Evolutionary conservation across 1,140 invertebrate species (phyloP).

Genomic region (honey bee (Apis mellifera)): DNA sequence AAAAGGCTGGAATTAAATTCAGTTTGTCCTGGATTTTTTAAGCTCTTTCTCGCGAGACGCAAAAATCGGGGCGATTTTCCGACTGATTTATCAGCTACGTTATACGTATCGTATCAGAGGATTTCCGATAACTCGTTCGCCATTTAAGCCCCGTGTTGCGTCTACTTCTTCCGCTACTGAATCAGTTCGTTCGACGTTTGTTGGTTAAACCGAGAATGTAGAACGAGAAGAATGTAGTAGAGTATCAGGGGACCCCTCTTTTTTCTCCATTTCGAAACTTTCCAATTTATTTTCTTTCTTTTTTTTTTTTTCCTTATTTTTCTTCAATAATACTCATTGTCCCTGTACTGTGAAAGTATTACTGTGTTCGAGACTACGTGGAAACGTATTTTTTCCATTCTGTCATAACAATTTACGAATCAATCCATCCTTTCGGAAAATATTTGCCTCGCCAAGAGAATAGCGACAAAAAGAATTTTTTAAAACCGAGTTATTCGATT

Average conservation of each 20-base stretch:
- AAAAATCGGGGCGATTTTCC: not conserved
- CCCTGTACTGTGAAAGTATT: not conserved
- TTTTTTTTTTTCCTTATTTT: too few species aligned
- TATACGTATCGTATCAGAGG: not conserved
- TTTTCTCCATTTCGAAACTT: not conserved
- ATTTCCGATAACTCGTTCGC: conserved; percentile 28
- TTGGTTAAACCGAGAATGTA: not conserved
- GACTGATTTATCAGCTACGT: conserved; percentile 4
- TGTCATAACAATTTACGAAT: not conserved
- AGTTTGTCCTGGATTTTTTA: too few species aligned
- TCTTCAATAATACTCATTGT: too few species aligned
- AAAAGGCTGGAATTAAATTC: conserved; percentile 10
- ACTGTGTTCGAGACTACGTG: not conserved
- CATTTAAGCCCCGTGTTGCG: not conserved
- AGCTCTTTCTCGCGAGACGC: not conserved
- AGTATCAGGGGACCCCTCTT: not conserved
- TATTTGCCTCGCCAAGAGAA: not conserved
- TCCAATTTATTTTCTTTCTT: too few species aligned
- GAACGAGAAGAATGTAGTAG: too few species aligned
- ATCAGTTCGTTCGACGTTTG: conserved; percentile 1
- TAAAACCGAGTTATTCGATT: not conserved
- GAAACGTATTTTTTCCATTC: not conserved
- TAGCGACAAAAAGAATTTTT: not conserved
- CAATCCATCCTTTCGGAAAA: not conserved
- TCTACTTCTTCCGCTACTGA: not conserved